phyloP scores from a whole-genome alignment of 2,113 vertebrate species.

The cat (Felis catus) region DNA sequence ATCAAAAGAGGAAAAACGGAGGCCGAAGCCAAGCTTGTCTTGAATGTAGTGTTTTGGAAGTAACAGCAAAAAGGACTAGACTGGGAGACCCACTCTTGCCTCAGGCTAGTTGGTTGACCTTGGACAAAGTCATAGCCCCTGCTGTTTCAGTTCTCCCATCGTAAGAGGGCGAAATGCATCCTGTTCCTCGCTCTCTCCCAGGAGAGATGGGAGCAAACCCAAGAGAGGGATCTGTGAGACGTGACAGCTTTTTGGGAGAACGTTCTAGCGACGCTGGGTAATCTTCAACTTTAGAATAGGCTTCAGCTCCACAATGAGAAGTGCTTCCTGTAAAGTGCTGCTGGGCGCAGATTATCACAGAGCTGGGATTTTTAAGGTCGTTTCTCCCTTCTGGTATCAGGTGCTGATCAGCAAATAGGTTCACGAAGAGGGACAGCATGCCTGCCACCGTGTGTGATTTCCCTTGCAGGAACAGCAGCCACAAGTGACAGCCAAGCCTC shows the following conservation, averaged over 20 bases:
- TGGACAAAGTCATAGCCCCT: not conserved
- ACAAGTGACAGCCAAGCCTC: slow-evolving; percentile 54
- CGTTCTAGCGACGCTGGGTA: not conserved
- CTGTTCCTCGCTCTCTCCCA: not conserved
- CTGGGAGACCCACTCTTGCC: not conserved
- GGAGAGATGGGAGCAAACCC: not conserved
- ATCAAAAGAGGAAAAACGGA: not conserved
- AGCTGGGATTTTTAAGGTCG: slow-evolving; percentile 18
- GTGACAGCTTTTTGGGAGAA: not conserved
- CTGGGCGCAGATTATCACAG: not conserved
- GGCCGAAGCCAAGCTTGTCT: not conserved
- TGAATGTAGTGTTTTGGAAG: not conserved
- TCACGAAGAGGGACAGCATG: slow-evolving; percentile 47
- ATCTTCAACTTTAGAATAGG: not conserved
- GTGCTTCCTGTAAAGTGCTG: not conserved
- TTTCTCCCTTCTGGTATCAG: slow-evolving; percentile 48
- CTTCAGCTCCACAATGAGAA: not conserved
- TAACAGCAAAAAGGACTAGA: not conserved
- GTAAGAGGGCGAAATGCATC: not conserved
- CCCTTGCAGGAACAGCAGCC: slow-evolving; percentile 35
- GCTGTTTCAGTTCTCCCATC: not conserved
- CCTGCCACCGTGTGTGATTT: slow-evolving; percentile 55
- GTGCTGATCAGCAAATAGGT: slow-evolving; percentile 57
- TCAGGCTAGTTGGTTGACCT: not conserved
- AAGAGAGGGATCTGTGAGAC: not conserved